Conservation (phyloP, 2,888 invertebrate species). For the Troides aeacus region DNA sequence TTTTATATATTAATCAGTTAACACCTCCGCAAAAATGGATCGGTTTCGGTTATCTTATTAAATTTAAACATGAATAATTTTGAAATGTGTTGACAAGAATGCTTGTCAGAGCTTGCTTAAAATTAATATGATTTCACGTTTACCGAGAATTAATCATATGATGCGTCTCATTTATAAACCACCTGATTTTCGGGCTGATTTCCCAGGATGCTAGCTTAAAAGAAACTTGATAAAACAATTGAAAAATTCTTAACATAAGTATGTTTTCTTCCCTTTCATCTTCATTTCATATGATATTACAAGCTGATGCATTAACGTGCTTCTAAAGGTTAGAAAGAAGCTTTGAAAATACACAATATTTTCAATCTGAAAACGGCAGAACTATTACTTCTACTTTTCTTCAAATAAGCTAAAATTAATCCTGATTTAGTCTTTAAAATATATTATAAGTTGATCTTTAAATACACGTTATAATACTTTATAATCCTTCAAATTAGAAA, state of each 20-base stretch:
- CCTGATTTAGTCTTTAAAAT: not conserved
- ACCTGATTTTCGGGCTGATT: conserved; percentile 5
- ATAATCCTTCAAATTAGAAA: too few species aligned
- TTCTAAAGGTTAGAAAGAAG: not conserved
- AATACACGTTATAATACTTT: not conserved
- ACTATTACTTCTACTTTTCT: not conserved
- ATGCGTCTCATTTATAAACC: conserved; percentile 2
- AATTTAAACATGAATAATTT: not conserved
- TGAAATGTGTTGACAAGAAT: not conserved
- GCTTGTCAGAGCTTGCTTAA: conserved; percentile 1
- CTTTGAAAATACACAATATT: not conserved
- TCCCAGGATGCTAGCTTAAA: conserved; percentile 7
- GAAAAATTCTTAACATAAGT: not conserved
- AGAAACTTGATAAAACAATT: conserved; percentile 1
- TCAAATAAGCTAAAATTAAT: not conserved
- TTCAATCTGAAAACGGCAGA: not conserved
- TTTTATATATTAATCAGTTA: not conserved
- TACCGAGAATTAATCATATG: conserved; percentile 7
- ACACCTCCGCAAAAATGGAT: not conserved
- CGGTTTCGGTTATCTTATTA: not conserved
- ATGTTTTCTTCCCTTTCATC: not conserved
- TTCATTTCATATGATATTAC: not conserved
- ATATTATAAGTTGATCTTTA: not conserved
- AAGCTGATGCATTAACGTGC: too few species aligned
- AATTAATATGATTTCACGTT: conserved; percentile 1